Evolutionary conservation across 2,113 vertebrate genomes (phyloP).

Genomic region (Cryptotis parvus): DNA sequence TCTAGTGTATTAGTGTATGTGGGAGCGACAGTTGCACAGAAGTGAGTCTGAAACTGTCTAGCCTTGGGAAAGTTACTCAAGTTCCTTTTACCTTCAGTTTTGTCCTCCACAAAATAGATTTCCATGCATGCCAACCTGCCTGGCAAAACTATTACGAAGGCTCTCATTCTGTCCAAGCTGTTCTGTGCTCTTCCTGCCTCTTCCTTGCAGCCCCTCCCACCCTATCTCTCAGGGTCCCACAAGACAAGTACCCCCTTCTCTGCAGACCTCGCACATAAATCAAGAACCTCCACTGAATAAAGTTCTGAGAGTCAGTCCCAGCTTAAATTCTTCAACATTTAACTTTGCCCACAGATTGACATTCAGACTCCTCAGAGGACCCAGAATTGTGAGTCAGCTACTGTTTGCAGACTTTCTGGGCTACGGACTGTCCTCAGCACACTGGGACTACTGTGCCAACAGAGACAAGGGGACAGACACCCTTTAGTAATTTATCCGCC

Average conservation of each 20-base stretch:
- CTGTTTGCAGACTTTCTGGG: neutral
- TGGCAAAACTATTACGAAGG: neutral
- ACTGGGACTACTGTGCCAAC: too few relatives aligned
- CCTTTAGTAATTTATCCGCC: neutral
- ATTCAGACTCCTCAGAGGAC: neutral
- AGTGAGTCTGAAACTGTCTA: neutral
- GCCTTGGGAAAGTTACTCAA: neutral
- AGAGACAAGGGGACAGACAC: neutral
- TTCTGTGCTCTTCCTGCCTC: neutral
- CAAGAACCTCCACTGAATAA: neutral
- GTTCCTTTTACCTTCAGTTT: neutral
- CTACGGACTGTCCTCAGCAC: fast-evolving
- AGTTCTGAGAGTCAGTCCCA: neutral
- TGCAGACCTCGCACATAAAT: neutral
- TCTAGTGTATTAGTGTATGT: neutral
- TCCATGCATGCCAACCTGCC: neutral
- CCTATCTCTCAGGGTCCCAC: neutral
- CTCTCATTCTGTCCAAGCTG: neutral
- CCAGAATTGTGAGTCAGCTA: neutral
- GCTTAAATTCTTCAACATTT: neutral
- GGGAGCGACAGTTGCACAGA: neutral
- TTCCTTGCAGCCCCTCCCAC: neutral
- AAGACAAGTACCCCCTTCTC: fast-evolving
- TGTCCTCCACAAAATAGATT: neutral
- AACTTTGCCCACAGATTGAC: neutral